Evolutionary conservation across 2,888 invertebrate species (phyloP), one percentile per base, ranked within the genome.

Genomic region (Thecocarcelia acutangulata): DNA sequence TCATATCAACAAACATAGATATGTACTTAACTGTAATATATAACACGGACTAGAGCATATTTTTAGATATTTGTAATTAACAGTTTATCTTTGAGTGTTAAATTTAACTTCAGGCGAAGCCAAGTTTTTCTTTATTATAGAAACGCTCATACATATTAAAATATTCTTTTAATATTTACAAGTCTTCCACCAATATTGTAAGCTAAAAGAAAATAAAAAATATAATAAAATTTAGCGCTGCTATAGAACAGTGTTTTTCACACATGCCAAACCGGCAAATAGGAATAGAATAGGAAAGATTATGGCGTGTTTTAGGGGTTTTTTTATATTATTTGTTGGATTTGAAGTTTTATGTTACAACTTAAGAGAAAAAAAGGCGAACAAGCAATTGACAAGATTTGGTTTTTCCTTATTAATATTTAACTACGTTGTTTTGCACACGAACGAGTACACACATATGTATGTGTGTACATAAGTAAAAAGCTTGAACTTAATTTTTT

Each of bases 51-150:
- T n/a, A n/a, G n/a, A n/a, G n/a, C n/a, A n/a, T 24, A 3, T 24
- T 24, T 24, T 24, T 24, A 3, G 5, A 24, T 24, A 24, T 3
- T 52, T 33, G 9, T 54, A 63, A 8, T 37, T 24, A 63, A 70
- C 24, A 52, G 64, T 74, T 74, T 74, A 74, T 74, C 46, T 61
- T 64, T 64, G 13, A 48, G 64, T 64, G 37, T 46, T 24, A 74
- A 64, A 52, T 33, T 37, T 72, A 46, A 48, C 52, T 19, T 44
- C 6, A 33, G 73, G 63, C 56, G 56, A 70, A 48, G 21, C 21
- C 44, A 61, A 54, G 13, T 42, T 28, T 28, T 59, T 70, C n/a
- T 17, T 48, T 12, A 9, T 4, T 19, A 9, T 13, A 37, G 9
- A 50, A 48, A 64, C 21, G 5, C 9, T 21, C 21, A 40, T 52